A percentile compares a stretch with the other conserved stretches of the same genome.
Conservation (phyloP, 2,113 vertebrate genomes). For the Nanorana parkeri region DNA sequence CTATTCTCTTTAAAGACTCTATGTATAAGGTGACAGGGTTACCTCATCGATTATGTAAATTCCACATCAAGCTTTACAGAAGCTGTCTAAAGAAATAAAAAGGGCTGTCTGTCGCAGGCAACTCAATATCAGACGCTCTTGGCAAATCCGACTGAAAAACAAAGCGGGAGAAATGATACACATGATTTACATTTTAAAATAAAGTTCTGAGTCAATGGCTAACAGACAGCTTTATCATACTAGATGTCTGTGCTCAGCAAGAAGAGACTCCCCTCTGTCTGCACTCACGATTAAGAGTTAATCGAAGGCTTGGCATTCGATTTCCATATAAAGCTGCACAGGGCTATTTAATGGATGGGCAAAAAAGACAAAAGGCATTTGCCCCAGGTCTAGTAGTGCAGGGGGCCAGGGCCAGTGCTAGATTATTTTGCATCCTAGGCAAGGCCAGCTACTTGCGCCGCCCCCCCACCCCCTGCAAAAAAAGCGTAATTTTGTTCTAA, state of each 20-base stretch:
- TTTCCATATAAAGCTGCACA: too few species aligned
- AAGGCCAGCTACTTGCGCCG: too few species aligned
- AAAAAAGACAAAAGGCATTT: too few species aligned
- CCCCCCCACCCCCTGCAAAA: too few species aligned
- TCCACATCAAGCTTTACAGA: slow-evolving; percentile 84
- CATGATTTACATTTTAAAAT: slow-evolving; percentile 54
- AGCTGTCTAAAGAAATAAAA: slow-evolving; percentile 88
- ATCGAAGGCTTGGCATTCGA: not conserved
- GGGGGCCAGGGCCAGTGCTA: too few species aligned
- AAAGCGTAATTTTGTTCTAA: too few species aligned
- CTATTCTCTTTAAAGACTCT: slow-evolving; percentile 93
- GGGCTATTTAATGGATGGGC: too few species aligned
- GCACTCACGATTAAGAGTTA: not conserved
- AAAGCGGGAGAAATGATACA: slow-evolving; percentile 55
- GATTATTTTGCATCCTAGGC: too few species aligned
- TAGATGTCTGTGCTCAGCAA: slow-evolving; percentile 1
- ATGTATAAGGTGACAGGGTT: slow-evolving; percentile 92
- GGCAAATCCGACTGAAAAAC: slow-evolving; percentile 64
- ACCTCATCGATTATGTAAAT: slow-evolving; percentile 99
- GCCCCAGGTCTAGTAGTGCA: too few species aligned
- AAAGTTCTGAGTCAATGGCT: slow-evolving; percentile 39
- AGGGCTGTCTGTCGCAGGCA: slow-evolving; percentile 74
- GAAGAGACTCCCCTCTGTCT: slow-evolving; percentile 1
- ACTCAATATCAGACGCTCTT: slow-evolving; percentile 71
- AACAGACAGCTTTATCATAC: slow-evolving; percentile 14